Conservation (phyloP, 2,888 invertebrate genomes). For the Nemoura dubitans region DNA sequence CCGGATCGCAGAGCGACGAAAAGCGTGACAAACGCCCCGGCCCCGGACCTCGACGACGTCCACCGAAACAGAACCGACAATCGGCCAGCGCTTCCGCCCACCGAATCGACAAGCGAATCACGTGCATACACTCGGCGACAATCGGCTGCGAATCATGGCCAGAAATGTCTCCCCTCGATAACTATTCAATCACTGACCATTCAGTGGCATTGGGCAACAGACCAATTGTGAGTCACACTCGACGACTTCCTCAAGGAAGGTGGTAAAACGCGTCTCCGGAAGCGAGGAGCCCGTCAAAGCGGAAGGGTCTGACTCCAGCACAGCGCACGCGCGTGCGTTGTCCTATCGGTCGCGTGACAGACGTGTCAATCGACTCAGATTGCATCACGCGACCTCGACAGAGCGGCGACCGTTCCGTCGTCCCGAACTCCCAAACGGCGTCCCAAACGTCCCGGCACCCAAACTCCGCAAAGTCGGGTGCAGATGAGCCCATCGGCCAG, state of each 20-base stretch:
- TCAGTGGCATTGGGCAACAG: not conserved
- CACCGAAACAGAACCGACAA: not conserved
- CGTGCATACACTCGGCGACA: not conserved
- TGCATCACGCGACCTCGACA: not conserved
- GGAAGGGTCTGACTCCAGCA: not conserved
- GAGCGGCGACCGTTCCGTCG: too few species aligned
- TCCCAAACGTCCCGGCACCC: too few species aligned
- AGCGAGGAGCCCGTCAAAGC: not conserved
- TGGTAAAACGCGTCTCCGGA: not conserved
- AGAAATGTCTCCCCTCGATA: not conserved
- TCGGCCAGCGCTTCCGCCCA: not conserved
- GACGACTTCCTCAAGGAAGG: not conserved
- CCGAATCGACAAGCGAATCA: not conserved
- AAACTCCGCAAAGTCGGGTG: not conserved
- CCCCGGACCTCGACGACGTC: not conserved
- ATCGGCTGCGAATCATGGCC: not conserved
- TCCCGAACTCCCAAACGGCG: too few species aligned
- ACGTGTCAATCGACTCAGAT: not conserved
- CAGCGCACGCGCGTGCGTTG: not conserved
- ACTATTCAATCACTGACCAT: not conserved
- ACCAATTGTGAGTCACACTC: not conserved
- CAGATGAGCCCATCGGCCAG: not conserved
- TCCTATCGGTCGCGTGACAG: not conserved
- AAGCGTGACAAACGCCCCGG: not conserved
- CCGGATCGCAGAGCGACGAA: not conserved